These are phyloP conservation scores for Cotesia chilonis DNA, from an alignment of 1,140 invertebrate genomes.

Conservation along the genomic window DNA sequence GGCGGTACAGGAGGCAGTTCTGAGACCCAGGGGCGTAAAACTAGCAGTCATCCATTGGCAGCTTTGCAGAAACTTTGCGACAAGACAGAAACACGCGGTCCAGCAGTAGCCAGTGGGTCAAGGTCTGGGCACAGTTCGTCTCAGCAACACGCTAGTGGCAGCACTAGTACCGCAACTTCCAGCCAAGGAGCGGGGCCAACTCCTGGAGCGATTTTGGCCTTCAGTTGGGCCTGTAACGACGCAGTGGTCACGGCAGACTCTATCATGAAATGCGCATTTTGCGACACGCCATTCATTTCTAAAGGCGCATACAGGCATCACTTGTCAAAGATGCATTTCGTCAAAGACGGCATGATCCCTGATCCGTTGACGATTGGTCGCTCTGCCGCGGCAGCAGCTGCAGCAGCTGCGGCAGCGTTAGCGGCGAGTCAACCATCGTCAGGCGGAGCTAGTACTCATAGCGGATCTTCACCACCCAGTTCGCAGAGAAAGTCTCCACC, in stretches of 20 bases:
- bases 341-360: slow-evolving; percentile 88
- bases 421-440: slow-evolving; percentile 67
- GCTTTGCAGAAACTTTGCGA: slow-evolving; percentile 94
- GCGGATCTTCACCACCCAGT: slow-evolving; percentile 56
- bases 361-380: slow-evolving; percentile 72
- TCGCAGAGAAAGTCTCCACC: slow-evolving; percentile 65
- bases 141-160: slow-evolving; percentile 41
- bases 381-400: slow-evolving; percentile 62
- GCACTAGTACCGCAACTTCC: slow-evolving; percentile 46
- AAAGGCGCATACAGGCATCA: slow-evolving; percentile 97
- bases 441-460: slow-evolving; percentile 48
- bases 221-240: slow-evolving; percentile 93
- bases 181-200: slow-evolving; percentile 66
- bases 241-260: slow-evolving; percentile 85
- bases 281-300: slow-evolving; percentile 95
- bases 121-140: slow-evolving; percentile 40
- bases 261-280: slow-evolving; percentile 95
- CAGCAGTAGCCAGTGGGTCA: slow-evolving; percentile 42
- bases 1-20: slow-evolving; percentile 59
- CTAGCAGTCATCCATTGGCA: slow-evolving; percentile 86
- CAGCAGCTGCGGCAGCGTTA: slow-evolving; percentile 55
- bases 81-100: slow-evolving; percentile 81
- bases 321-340: slow-evolving; percentile 95
- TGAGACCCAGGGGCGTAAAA: slow-evolving; percentile 69
- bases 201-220: slow-evolving; percentile 85